These are phyloP conservation scores for Istiophorus platypterus DNA, from an alignment of 2,113 vertebrate species.

Conservation along the genomic window DNA sequence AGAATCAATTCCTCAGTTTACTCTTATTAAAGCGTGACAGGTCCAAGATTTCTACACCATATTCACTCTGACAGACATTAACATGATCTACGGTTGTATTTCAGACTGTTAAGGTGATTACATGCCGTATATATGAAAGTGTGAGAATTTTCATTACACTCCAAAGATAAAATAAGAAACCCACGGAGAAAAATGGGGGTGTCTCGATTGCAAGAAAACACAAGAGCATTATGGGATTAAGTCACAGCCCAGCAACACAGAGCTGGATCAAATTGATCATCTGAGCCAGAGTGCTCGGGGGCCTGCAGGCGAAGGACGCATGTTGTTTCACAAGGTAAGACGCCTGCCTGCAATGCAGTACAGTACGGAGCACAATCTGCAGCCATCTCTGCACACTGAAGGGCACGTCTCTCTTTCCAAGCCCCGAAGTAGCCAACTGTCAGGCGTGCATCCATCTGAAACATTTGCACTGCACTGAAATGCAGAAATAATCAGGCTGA, in stretches of 20 bases:
- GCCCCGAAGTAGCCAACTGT: conserved; percentile 41
- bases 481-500: conserved; percentile 46
- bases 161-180: conserved; percentile 39
- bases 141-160: conserved; percentile 28
- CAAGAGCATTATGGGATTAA: conserved; percentile 72
- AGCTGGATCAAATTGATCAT: conserved; percentile 79
- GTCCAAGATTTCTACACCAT: conserved; percentile 1
- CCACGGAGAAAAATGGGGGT: conserved; percentile 31
- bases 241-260: conserved; percentile 64
- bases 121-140: conserved; percentile 7
- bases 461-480: conserved; percentile 47
- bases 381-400: conserved; percentile 50
- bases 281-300: conserved; percentile 55
- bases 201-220: conserved; percentile 56
- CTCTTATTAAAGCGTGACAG: conserved; percentile 8
- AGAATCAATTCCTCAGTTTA: not conserved
- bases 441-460: conserved; percentile 61
- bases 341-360: conserved; percentile 77
- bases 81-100: conserved; percentile 35
- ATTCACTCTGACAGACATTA: conserved; percentile 21
- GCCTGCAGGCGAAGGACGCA: conserved; percentile 65
- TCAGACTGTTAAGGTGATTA: conserved; percentile 35
- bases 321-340: conserved; percentile 76
- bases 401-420: conserved; percentile 40
- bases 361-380: conserved; percentile 54